Conservation (phyloP, 53 echinoderm and acorn worm genomes). For the Stichopus horrens region DNA sequence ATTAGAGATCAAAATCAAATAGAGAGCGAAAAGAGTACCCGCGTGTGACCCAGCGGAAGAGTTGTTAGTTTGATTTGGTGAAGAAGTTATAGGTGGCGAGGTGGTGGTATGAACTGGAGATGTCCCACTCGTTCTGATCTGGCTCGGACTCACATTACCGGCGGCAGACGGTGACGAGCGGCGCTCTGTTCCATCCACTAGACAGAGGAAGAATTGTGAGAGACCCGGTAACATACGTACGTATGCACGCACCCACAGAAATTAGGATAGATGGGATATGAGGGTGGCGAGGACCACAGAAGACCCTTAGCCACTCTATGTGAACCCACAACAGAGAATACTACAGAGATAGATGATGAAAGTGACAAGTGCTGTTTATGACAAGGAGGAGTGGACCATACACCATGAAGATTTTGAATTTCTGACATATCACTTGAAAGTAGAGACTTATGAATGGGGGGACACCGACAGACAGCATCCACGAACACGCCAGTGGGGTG, state of each 20-base stretch:
- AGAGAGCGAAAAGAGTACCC: conserved; percentile 31
- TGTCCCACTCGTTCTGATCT: conserved; percentile 17
- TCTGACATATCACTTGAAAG: too few species aligned
- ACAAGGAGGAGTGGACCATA: too few species aligned
- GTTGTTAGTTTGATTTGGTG: conserved; percentile 43
- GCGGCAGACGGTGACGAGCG: conserved; percentile 14
- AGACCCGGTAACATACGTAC: not conserved
- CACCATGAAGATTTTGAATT: too few species aligned
- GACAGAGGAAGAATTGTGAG: not conserved
- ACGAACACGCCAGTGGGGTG: too few species aligned
- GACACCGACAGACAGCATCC: too few species aligned
- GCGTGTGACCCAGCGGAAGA: conserved; percentile 25
- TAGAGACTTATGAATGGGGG: too few species aligned
- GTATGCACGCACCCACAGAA: not conserved
- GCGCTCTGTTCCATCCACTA: conserved; percentile 27
- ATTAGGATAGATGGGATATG: not conserved
- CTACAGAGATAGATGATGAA: too few species aligned
- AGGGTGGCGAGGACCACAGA: not conserved
- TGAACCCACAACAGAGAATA: too few species aligned
- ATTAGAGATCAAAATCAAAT: not conserved
- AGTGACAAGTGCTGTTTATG: too few species aligned
- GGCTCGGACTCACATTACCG: conserved; percentile 18
- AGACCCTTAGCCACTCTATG: too few species aligned
- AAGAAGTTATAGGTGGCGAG: conserved; percentile 13
- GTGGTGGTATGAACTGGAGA: conserved; percentile 25